Base-by-base conservation (phyloP, 1,140 invertebrate genomes). In the Ruditapes philippinarum region DNA sequence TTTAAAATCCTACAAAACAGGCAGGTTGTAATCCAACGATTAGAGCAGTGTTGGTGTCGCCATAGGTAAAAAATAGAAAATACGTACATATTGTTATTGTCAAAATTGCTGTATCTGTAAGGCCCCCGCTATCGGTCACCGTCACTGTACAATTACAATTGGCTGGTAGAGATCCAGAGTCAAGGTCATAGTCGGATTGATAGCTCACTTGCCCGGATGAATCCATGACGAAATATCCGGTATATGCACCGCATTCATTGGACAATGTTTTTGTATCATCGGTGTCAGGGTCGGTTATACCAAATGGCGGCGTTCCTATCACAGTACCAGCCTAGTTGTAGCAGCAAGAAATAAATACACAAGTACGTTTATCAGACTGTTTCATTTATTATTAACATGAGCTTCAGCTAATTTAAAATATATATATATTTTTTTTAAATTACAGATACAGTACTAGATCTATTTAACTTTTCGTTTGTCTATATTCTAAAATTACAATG, bases 131-230 rank as follows among this genome's bases (percentile, higher is more conserved):
- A 31, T 85, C 83, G 38, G 68, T 74, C 1, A 57, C 83, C 1
- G 45, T 85, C 40, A 85, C 83, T 7, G 42, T 85, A 33, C 83
- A 85, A 2, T 28, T 54, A n/a, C 74, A 68, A 22, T 25, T 38
- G 5, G 68, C 12, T 22, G 83, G 70, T 22, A 68, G 70, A 5
- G 65, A 36, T 1, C 33, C 19, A 4, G 28, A 5, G 70, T 85
- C 83, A 36, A 85, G 42, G 36, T 85, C 83, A 40, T 85, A 85
- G n/a, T 85, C 45, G 0, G 83, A 74, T 25, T 73, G 70, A 33
- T 36, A 85, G 31, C 40, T 74, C 25, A 85, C 65, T 45, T 74
- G 80, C 4, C 80, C 80, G 17, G 80, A 28, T 9, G 80, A 36
- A 11, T 65, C 57, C 36, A 83, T 83, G 1, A 57, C 7, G 17